A percentile compares a stretch with the other conserved stretches of the same genome.
Evolutionary conservation across 2,888 invertebrate species (phyloP).

Genomic region (Automeris io): DNA sequence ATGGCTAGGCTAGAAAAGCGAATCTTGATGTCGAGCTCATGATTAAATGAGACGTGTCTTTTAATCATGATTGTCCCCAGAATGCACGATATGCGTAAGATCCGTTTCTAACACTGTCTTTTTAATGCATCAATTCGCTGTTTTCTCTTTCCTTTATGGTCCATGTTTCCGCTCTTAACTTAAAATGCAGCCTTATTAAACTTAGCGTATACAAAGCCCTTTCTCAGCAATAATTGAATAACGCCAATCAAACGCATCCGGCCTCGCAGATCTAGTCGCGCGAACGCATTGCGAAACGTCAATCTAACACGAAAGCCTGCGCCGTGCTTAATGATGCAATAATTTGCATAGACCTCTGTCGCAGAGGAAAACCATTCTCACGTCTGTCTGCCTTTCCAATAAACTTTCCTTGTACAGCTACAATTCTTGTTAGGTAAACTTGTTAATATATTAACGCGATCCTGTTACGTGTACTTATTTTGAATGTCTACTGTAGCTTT

Average conservation of each 20-base stretch:
- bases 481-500: too few relatives aligned
- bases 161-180: too few relatives aligned
- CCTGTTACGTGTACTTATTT: too few relatives aligned
- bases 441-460: constrained; percentile 27
- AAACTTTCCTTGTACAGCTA: constrained; percentile 50
- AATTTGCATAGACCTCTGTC: constrained; percentile 69
- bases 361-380: constrained; percentile 61
- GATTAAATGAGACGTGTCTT: too few relatives aligned
- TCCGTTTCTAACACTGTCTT: too few relatives aligned
- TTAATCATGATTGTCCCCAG: too few relatives aligned
- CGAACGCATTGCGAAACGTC: constrained; percentile 39
- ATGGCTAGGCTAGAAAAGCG: too few relatives aligned
- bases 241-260: constrained; percentile 67
- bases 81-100: too few relatives aligned
- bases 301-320: constrained; percentile 58
- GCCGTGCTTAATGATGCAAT: constrained; percentile 73
- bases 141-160: too few relatives aligned
- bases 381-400: constrained; percentile 48
- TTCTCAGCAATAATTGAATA: constrained; percentile 48
- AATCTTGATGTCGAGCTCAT: too few relatives aligned
- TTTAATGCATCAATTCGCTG: too few relatives aligned
- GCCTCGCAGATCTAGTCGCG: constrained; percentile 43
- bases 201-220: constrained; percentile 23
- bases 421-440: constrained; percentile 49
- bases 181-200: constrained; percentile 6